phyloP scores from a whole-genome alignment of 1,140 invertebrate species.

The Ridgeia piscesae region DNA sequence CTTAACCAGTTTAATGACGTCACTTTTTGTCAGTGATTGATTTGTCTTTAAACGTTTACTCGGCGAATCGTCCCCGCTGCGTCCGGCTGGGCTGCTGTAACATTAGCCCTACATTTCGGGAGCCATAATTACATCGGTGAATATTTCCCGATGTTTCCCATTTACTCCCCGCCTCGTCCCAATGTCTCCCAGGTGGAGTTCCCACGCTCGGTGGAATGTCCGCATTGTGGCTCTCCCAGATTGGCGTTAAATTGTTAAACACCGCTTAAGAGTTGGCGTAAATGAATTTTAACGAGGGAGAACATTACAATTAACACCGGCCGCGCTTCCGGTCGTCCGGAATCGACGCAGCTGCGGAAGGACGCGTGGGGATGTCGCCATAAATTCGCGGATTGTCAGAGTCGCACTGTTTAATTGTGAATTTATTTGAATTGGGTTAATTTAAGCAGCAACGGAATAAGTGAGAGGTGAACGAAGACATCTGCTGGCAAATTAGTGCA shows the following conservation, averaged over 20 bases:
- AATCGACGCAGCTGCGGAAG: neutral
- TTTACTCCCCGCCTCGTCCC: conserved; percentile 2
- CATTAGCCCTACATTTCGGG: neutral
- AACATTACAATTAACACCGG: neutral
- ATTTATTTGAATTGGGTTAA: conserved; percentile 2
- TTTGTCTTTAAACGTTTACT: neutral
- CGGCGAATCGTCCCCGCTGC: neutral
- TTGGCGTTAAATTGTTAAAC: conserved; percentile 1
- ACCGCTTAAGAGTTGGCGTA: neutral
- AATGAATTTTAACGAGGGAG: conserved; percentile 1
- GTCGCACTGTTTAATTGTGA: neutral
- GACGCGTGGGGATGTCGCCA: neutral
- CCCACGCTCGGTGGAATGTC: neutral
- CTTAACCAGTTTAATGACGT: neutral
- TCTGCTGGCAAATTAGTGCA: conserved; percentile 4
- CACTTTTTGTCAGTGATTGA: neutral
- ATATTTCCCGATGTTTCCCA: neutral
- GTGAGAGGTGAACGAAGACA: neutral
- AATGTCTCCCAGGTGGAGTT: neutral
- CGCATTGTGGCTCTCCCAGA: neutral
- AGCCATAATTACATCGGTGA: neutral
- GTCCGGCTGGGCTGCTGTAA: neutral
- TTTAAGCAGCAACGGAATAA: conserved; percentile 1
- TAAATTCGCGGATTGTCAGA: neutral
- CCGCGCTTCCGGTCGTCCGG: neutral